phyloP scores from a whole-genome alignment of 2,113 vertebrate species.

The Oxyruncus cristatus region DNA sequence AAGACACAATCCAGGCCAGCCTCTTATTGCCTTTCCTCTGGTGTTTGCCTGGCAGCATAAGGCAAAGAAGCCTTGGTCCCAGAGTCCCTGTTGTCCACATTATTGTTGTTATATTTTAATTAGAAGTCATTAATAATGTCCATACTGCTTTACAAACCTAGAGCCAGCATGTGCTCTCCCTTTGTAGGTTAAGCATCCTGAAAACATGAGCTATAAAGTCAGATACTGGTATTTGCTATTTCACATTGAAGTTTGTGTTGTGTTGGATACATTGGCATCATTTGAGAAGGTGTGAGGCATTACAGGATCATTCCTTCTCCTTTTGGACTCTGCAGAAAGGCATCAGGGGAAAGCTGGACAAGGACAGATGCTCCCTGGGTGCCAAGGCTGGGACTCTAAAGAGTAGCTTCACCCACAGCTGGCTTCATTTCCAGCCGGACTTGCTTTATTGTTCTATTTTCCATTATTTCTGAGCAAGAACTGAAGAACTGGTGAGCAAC shows the following conservation, averaged over 20 bases:
- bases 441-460: background rate
- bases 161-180: fast-evolving
- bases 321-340: background rate
- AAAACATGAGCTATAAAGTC: background rate
- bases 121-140: background rate
- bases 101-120: background rate
- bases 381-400: background rate
- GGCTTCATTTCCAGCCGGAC: background rate
- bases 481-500: background rate
- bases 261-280: background rate
- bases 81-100: background rate
- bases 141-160: background rate
- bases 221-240: background rate
- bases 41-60: background rate
- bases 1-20: background rate
- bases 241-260: background rate
- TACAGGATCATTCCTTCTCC: background rate
- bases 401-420: background rate
- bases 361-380: fast-evolving
- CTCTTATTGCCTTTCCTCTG: background rate
- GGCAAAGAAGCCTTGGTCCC: background rate
- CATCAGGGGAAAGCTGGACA: background rate
- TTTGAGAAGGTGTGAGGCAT: background rate
- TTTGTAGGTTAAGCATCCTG: background rate
- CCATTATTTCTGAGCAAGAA: background rate